These are phyloP conservation scores for Petrolisthes cinctipes DNA, from an alignment of 2,888 invertebrate species.

Conservation along the genomic window DNA sequence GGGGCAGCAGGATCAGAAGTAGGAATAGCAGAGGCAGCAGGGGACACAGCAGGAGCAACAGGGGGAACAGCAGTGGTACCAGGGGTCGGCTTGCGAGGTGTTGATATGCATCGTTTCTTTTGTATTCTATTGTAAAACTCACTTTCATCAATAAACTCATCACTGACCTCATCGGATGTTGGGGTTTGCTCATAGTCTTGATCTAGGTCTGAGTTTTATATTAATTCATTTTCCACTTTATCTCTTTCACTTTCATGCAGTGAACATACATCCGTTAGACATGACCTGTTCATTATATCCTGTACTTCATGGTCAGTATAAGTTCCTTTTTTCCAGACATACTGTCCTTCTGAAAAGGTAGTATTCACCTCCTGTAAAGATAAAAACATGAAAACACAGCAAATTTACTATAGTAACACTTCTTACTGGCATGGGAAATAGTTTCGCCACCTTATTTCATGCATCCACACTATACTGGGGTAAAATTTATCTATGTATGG, in stretches of 20 bases:
- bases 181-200: conserved; percentile 12
- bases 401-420: not conserved
- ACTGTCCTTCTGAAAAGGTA: not conserved
- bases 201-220: not conserved
- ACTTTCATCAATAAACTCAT: not conserved
- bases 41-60: conserved; percentile 18
- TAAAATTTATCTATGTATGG: conserved; percentile 1
- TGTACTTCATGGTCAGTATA: conserved; percentile 6
- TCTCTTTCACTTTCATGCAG: conserved; percentile 13
- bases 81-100: conserved; percentile 1
- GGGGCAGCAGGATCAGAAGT: not conserved
- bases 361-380: conserved; percentile 1
- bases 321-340: not conserved
- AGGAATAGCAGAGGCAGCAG: too few relatives aligned
- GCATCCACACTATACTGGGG: not conserved
- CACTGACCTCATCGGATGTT: not conserved
- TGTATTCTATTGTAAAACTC: not conserved
- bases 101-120: not conserved
- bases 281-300: conserved; percentile 24
- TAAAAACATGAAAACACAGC: not conserved
- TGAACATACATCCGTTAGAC: conserved; percentile 12
- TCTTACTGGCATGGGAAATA: not conserved
- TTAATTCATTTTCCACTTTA: not conserved
- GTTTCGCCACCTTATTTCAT: not conserved
- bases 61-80: conserved; percentile 1